phyloP scores from a whole-genome alignment of 2,113 vertebrate genomes.

The Gopherus flavomarginatus region DNA sequence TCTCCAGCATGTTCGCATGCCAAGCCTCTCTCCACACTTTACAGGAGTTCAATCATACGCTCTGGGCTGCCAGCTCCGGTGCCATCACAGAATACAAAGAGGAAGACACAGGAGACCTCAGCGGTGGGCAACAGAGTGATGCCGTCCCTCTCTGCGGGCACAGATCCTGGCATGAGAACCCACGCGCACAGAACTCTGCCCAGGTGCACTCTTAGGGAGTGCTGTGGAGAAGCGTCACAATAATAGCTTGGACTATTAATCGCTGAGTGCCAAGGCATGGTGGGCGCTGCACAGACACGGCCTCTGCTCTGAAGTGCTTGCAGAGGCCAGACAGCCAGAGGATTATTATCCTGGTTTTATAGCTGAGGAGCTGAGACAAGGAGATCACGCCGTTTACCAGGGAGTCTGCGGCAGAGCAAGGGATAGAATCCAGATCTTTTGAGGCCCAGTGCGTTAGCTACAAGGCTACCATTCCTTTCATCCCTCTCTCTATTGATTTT shows the following conservation, averaged over 20 bases:
- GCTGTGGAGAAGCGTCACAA: too few species aligned
- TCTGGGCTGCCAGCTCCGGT: background rate
- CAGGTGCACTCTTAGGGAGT: too few species aligned
- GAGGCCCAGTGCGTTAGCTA: background rate
- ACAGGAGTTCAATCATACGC: background rate
- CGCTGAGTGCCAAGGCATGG: background rate
- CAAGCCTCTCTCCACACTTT: background rate
- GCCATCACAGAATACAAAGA: background rate
- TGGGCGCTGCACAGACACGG: background rate
- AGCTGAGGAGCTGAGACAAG: background rate
- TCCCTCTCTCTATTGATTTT: background rate
- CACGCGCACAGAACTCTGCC: too few species aligned
- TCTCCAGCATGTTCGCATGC: background rate
- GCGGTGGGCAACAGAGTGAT: rapidly evolving
- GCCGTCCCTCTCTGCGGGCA: background rate
- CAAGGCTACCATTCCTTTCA: background rate
- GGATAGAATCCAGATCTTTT: background rate
- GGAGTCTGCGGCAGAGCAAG: background rate
- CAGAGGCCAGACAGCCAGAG: background rate
- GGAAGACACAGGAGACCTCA: background rate
- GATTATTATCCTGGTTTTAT: background rate
- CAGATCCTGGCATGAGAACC: background rate
- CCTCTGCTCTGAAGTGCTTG: background rate
- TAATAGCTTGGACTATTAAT: background rate
- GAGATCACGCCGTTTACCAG: background rate